Percentiles rank a stretch among this genome's conserved stretches.
Conservation (phyloP, 1,140 invertebrate genomes). For the Eumaeus atala region DNA sequence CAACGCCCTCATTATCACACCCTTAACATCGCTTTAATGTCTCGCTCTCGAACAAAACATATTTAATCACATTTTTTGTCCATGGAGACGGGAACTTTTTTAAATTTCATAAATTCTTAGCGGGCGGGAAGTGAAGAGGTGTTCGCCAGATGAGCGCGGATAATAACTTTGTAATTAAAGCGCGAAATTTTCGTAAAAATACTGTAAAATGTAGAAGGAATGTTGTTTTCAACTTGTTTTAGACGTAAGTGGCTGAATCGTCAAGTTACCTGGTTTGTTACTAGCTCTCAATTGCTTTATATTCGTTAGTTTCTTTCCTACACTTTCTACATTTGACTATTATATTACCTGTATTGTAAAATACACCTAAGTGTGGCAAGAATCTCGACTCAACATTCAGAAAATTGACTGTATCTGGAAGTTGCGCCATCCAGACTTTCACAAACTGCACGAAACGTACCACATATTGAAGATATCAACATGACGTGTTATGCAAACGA, state of each 20-base stretch:
- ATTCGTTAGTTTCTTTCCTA: no score
- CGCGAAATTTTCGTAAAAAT: constrained; percentile 20
- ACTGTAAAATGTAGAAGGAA: constrained; percentile 2
- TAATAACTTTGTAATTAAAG: constrained; percentile 26
- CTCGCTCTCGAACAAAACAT: constrained; percentile 73
- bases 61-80: constrained; percentile 71
- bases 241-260: background rate
- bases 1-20: constrained; percentile 71
- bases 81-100: constrained; percentile 52
- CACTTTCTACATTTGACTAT: no score
- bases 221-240: constrained; percentile 8
- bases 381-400: no score
- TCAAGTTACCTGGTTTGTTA: no score
- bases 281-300: no score
- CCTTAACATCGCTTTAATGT: constrained; percentile 74
- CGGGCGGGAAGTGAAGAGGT: constrained; percentile 25
- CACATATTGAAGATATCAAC: no score
- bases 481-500: no score
- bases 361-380: no score
- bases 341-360: no score
- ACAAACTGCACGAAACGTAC: no score
- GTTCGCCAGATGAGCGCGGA: constrained; percentile 23
- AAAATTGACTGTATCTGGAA: no score
- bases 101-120: constrained; percentile 61
- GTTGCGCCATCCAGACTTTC: no score